Percentiles rank a stretch among this genome's conserved stretches.
phyloP scores from a whole-genome alignment of 2,888 invertebrate species.

The Atrina japonica region DNA sequence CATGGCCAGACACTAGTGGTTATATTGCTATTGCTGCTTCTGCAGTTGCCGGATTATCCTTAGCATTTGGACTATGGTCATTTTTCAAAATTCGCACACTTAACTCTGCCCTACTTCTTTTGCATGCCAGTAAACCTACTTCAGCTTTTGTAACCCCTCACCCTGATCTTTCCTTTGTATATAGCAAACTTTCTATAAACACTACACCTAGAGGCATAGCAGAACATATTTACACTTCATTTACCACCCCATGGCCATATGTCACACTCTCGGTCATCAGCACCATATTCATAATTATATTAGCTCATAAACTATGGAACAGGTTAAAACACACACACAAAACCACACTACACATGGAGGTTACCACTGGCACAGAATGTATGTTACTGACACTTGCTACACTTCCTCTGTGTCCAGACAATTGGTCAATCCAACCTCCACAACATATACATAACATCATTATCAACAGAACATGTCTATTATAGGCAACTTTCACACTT shows the following conservation, averaged over 20 bases:
- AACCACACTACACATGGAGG: constrained; percentile 22
- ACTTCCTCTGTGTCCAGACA: constrained; percentile 32
- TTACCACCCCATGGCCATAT: constrained; percentile 28
- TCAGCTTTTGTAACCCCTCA: constrained; percentile 2
- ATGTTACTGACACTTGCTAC: constrained; percentile 13
- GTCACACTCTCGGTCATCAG: constrained; percentile 17
- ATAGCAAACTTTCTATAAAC: background rate
- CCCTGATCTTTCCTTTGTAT: background rate
- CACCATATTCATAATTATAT: constrained; percentile 5
- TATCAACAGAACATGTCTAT: background rate
- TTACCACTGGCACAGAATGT: constrained; percentile 28
- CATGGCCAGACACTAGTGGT: constrained; percentile 34
- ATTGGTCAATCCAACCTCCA: constrained; percentile 31
- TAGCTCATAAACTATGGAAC: constrained; percentile 15
- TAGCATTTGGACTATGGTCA: constrained; percentile 10
- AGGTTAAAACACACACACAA: constrained; percentile 14
- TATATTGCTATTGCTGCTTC: constrained; percentile 4
- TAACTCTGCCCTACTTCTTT: constrained; percentile 3
- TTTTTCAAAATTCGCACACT: constrained; percentile 19
- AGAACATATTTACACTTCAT: constrained; percentile 25
- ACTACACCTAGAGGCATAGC: background rate
- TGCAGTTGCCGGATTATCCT: background rate
- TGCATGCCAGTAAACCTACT: constrained; percentile 14
- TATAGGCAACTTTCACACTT: too few relatives aligned
- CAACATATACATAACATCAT: constrained; percentile 12